These are phyloP conservation scores for Lepidurus couesii DNA, from an alignment of 1,140 invertebrate species.

Conservation along the genomic window DNA sequence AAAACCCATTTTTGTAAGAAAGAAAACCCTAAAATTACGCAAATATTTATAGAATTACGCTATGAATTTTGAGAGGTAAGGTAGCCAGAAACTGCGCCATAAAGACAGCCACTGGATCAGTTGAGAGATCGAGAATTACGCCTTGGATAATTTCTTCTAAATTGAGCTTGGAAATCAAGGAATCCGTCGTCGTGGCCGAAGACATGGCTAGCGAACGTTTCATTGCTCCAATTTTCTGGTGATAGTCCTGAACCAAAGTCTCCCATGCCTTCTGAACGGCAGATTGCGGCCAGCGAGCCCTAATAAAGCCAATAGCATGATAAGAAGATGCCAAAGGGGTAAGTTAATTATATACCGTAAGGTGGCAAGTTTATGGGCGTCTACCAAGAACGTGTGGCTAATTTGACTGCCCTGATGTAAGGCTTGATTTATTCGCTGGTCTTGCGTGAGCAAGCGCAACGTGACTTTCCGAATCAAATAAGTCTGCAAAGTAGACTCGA, in stretches of 20 bases:
- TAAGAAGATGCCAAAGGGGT: not conserved
- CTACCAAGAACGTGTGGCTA: conserved; percentile 5
- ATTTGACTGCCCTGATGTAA: not conserved
- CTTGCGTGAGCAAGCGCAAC: conserved; percentile 7
- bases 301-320: not conserved
- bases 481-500: not conserved
- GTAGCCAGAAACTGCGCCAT: conserved; percentile 25
- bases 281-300: not conserved
- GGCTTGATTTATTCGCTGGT: conserved; percentile 1
- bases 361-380: not conserved
- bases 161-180: conserved; percentile 25
- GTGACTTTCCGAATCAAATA: conserved; percentile 11
- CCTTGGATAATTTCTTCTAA: conserved; percentile 31
- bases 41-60: conserved; percentile 2
- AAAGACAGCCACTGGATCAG: conserved; percentile 4
- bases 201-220: not conserved
- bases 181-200: not conserved
- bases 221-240: not conserved
- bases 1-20: not conserved
- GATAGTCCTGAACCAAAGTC: not conserved
- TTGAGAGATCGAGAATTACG: conserved; percentile 10
- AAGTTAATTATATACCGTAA: not conserved
- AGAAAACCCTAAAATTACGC: not conserved
- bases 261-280: not conserved
- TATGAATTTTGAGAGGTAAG: conserved; percentile 21